Evolutionary conservation across 2,888 invertebrate genomes (phyloP), one percentile per base, ranked within the genome.

Genomic region (Tetragnatha montana): DNA sequence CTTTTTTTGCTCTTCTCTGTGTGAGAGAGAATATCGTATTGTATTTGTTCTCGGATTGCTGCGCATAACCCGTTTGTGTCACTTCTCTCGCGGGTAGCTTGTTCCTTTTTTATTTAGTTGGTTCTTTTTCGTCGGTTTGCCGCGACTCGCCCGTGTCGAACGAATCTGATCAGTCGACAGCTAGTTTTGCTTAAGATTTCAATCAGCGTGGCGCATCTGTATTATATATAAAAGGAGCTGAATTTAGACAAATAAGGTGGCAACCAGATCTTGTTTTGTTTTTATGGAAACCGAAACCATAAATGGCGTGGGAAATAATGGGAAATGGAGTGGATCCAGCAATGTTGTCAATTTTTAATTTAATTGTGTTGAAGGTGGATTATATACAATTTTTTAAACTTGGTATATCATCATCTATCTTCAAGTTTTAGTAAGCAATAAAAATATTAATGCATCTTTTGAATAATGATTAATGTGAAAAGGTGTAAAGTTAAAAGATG

Each of bases 21-120:
- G 21, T 71, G n/a, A n/a, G 71, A 17, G 51, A 78, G 73, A 51
- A 78, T 78, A 19, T 50, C 47, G 78, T 49, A 17, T 47, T 60
- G n/a, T 68, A 70, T 73, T 51, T 79, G 35, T 47, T 70, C 76
- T 22, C 17, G 35, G 74, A 79, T 49, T 60, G 71, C 10, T 81
- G 47, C 51, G 14, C 60, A 68, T 49, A 70, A 73, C 51, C 82
- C 19, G 73, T 74, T 75, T 75, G 19, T 35, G 69, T 51, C 50
- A 75, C 47, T 75, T 50, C 73, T 73, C 49, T 19, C 50, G 75
- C 12, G 60, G 12, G 60, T 60, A 8, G 60, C 60, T 60, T 60
- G 60, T 60, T 60, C 60, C 17, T 60, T 35, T 35, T 60, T 60
- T 60, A 17, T 60, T 60, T 60, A 17, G 60, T 35, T 35, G 1